phyloP scores from a whole-genome alignment of 2,888 invertebrate species.

The Branchipolynoe longqiensis region DNA sequence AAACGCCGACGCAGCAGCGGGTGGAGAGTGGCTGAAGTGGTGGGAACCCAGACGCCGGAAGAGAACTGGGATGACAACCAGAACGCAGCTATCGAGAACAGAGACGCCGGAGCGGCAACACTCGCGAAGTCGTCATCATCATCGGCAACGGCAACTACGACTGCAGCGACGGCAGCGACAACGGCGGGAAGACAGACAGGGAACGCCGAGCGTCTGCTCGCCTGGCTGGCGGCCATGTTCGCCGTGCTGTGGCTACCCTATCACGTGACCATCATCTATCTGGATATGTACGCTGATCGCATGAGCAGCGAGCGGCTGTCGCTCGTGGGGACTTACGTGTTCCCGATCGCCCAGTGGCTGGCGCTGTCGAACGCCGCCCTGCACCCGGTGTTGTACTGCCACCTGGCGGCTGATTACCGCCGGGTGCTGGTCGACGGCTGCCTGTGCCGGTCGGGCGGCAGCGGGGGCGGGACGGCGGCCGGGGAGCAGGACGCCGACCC shows the following conservation, averaged over 20 bases:
- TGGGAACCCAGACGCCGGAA: too few relatives aligned
- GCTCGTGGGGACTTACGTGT: slow-evolving; percentile 14
- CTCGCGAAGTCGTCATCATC: too few relatives aligned
- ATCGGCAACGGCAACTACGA: too few relatives aligned
- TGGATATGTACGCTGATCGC: not conserved
- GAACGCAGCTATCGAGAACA: too few relatives aligned
- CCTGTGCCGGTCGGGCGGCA: not conserved
- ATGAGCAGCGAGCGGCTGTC: not conserved
- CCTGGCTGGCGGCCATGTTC: slow-evolving; percentile 9
- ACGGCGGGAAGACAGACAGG: too few relatives aligned
- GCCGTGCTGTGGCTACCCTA: slow-evolving; percentile 38
- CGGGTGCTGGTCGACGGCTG: not conserved
- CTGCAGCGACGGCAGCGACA: too few relatives aligned
- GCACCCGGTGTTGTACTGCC: slow-evolving; percentile 7
- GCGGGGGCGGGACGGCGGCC: not conserved
- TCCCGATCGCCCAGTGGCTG: slow-evolving; percentile 30
- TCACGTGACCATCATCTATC: slow-evolving; percentile 34
- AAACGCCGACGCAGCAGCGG: too few relatives aligned
- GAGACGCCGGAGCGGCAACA: too few relatives aligned
- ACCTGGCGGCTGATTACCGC: not conserved
- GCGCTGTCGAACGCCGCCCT: slow-evolving; percentile 15
- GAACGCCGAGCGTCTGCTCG: not conserved
- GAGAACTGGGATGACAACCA: not conserved
- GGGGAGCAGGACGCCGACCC: too few relatives aligned
- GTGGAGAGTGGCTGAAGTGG: too few relatives aligned